These are phyloP conservation scores for Mythimna loreyi DNA, from an alignment of 2,888 invertebrate genomes.

Conservation along the genomic window DNA sequence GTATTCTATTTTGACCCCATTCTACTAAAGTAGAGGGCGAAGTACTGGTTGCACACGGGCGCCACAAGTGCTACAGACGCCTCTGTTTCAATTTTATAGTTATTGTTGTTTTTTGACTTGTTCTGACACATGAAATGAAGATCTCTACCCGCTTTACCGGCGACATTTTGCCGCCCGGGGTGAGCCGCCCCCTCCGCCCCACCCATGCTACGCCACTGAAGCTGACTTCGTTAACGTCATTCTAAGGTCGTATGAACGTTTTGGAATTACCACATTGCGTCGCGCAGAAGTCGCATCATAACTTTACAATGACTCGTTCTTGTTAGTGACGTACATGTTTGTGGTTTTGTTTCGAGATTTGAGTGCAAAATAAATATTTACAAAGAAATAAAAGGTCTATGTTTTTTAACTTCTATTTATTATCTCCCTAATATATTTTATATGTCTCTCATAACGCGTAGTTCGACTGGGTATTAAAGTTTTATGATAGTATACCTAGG, in stretches of 20 bases:
- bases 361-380: constrained; percentile 3
- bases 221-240: constrained; percentile 4
- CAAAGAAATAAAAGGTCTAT: constrained; percentile 5
- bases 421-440: constrained; percentile 6
- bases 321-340: neutral
- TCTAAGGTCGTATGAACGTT: constrained; percentile 9
- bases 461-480: constrained; percentile 10
- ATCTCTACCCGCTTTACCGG: too few relatives aligned
- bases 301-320: constrained; percentile 25
- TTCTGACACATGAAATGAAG: too few relatives aligned
- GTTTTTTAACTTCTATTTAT: constrained; percentile 3
- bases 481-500: constrained; percentile 5
- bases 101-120: too few relatives aligned
- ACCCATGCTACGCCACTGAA: too few relatives aligned
- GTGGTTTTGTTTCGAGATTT: constrained; percentile 5
- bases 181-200: too few relatives aligned
- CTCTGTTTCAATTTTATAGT: too few relatives aligned
- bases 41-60: too few relatives aligned
- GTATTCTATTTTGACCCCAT: too few relatives aligned
- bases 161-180: too few relatives aligned
- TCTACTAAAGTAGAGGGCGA: too few relatives aligned
- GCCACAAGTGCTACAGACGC: too few relatives aligned
- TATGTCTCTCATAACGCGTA: constrained; percentile 9
- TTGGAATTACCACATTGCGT: constrained; percentile 2
- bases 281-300: constrained; percentile 19